Base-by-base conservation (phyloP, 2,888 invertebrate genomes). In the Theretra japonica region DNA sequence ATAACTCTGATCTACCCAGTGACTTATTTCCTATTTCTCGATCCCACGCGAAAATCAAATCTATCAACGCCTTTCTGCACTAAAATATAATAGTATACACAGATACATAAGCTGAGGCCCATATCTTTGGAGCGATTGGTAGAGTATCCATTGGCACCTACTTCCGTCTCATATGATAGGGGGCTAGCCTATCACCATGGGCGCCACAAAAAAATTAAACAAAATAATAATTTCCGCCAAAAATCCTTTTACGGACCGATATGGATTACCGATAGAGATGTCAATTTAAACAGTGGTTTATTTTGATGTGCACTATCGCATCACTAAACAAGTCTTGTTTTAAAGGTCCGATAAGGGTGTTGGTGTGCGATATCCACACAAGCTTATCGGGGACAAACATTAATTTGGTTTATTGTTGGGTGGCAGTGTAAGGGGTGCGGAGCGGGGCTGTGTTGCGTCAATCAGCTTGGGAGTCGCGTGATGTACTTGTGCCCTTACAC, bases 341-440 rank as follows among this genome's bases (percentile, higher is more conserved):
- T 41, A 73, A 71, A 70, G 59, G 56, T 60, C 58, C 58, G 69
- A 73, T 70, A 73, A 70, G 30, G 28, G 41, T 70, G 72, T 48
- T 74, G 60, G 72, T 74, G 72, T 80, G 75, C 80, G 76, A 77
- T 76, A 77, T 70, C 57, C 74, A 77, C 77, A 75, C 84, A 84
- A 85, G 82, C 85, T 88, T 87, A 87, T 88, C 83, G 86, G 83
- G 87, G 85, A 84, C 88, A 90, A 89, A 90, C 89, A 90, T 89
- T 88, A 88, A 90, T 91, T 91, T 89, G 83, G 87, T 90, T 90
- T 90, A 90, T 90, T 87, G 87, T 80, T 75, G 88, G 89, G 88
- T 82, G 86, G 85, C 74, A 73, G 74, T 73, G 72, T 74, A 73
- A 78, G 77, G 82, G 77, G 75, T 77, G 74, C 78, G 77, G 78